These are phyloP conservation scores for Megalopta genalis DNA, from an alignment of 1,140 invertebrate genomes.

Conservation along the genomic window DNA sequence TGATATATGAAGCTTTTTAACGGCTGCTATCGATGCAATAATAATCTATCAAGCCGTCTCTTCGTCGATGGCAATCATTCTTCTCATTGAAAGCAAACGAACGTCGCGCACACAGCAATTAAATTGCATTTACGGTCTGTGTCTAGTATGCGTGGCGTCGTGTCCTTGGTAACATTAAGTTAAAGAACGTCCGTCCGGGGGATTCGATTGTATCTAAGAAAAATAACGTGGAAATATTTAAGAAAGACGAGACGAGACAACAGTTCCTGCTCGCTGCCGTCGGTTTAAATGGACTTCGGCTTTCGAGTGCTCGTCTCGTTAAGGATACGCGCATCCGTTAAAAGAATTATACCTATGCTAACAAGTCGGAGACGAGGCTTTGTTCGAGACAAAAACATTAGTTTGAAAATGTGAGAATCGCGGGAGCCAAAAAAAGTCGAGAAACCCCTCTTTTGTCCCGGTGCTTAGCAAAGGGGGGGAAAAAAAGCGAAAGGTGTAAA, in stretches of 20 bases:
- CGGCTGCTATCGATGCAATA: slow-evolving; percentile 4
- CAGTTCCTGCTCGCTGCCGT: neutral
- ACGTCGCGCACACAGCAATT: slow-evolving; percentile 39
- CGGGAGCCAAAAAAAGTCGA: neutral
- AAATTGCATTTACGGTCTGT: slow-evolving; percentile 36
- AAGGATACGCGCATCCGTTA: neutral
- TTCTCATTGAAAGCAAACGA: slow-evolving; percentile 44
- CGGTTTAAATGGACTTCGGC: neutral
- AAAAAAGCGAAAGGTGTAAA: neutral
- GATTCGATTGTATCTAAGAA: neutral
- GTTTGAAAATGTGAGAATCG: slow-evolving; percentile 10
- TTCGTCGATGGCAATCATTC: slow-evolving; percentile 43
- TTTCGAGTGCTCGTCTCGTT: neutral
- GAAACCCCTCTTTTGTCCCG: slow-evolving; percentile 13
- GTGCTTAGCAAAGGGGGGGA: neutral
- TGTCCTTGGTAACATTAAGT: slow-evolving; percentile 1
- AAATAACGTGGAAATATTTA: slow-evolving; percentile 21
- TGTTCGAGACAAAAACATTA: slow-evolving; percentile 12
- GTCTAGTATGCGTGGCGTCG: neutral
- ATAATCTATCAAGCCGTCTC: slow-evolving; percentile 30
- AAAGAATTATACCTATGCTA: slow-evolving; percentile 7
- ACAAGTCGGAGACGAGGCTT: neutral
- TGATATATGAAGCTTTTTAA: slow-evolving; percentile 20
- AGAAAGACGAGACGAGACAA: too few relatives aligned
- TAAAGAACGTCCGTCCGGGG: neutral